Conservation (phyloP, 2,888 invertebrate species). For the Lingula anatina region DNA sequence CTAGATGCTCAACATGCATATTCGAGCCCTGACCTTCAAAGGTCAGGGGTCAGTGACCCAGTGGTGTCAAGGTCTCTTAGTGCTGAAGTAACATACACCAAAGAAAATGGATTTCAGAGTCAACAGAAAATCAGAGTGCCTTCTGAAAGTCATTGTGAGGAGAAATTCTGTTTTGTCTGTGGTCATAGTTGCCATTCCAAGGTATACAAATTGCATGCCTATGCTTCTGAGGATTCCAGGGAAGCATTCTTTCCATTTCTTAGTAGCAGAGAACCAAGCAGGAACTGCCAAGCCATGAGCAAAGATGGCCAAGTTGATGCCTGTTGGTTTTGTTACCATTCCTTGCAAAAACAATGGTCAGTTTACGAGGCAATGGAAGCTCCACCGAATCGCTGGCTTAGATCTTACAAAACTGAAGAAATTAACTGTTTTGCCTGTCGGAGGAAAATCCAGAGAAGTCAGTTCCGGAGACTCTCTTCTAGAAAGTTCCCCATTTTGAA, state of each 20-base stretch:
- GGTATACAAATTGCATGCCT: too few species aligned
- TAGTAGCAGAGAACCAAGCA: constrained; percentile 65
- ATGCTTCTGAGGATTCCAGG: too few species aligned
- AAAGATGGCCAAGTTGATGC: constrained; percentile 86
- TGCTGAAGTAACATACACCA: too few species aligned
- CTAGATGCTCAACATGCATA: too few species aligned
- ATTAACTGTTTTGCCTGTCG: not conserved
- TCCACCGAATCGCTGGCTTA: not conserved
- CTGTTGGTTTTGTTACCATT: constrained; percentile 92
- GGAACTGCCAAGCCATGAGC: constrained; percentile 78
- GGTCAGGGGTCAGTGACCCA: too few species aligned
- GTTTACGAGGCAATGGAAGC: constrained; percentile 62
- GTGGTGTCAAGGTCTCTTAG: too few species aligned
- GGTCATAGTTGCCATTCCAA: too few species aligned
- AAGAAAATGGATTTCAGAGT: too few species aligned
- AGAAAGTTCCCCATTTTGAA: constrained; percentile 31
- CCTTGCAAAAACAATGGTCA: constrained; percentile 77
- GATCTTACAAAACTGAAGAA: not conserved
- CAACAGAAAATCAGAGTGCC: too few species aligned
- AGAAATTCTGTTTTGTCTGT: too few species aligned
- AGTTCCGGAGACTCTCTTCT: constrained; percentile 13
- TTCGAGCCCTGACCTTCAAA: too few species aligned
- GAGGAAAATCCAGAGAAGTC: not conserved
- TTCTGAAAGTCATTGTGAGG: too few species aligned
- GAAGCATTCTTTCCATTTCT: constrained; percentile 68